Evolutionary conservation across 2,797 vertebrate species (phyloP).

Genomic region (Gymnoscopelus braueri): DNA sequence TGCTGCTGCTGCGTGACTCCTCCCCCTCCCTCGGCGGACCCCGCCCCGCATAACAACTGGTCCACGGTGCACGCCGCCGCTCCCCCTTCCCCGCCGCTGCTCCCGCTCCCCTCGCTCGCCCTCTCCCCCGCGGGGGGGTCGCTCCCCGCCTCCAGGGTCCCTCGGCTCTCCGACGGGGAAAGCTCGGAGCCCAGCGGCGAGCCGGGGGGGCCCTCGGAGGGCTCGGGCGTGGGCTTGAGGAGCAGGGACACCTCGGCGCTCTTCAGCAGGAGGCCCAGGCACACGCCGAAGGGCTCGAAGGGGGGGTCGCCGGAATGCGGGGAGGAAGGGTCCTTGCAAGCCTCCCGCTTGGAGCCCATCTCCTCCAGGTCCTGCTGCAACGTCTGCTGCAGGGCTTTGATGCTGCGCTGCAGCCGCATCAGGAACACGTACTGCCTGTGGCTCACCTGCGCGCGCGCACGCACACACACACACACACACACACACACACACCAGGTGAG

Average conservation of each 20-base stretch:
- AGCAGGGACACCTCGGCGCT: slow-evolving; percentile 93
- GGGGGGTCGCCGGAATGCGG: slow-evolving; percentile 54
- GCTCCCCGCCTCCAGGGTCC: slow-evolving; percentile 76
- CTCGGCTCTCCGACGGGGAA: slow-evolving; percentile 85
- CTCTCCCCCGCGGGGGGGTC: slow-evolving; percentile 61
- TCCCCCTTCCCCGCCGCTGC: slow-evolving; percentile 26
- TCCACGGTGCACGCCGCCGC: slow-evolving; percentile 75
- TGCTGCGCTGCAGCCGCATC: slow-evolving; percentile 91
- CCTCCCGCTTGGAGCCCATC: slow-evolving; percentile 71
- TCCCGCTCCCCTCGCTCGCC: slow-evolving; percentile 53
- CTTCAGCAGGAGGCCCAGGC: slow-evolving; percentile 89
- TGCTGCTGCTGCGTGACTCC: slow-evolving; percentile 67
- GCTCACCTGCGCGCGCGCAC: slow-evolving; percentile 81
- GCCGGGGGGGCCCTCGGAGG: slow-evolving; percentile 70
- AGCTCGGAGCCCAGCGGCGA: slow-evolving; percentile 80
- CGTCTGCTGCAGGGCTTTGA: slow-evolving; percentile 89
- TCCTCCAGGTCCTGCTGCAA: slow-evolving; percentile 90
- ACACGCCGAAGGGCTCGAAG: slow-evolving; percentile 82
- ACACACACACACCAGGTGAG: background rate
- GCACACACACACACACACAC: slow-evolving; percentile 10
- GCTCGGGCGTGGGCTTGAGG: slow-evolving; percentile 85
- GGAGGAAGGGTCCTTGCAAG: slow-evolving; percentile 53
- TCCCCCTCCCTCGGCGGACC: slow-evolving; percentile 70
- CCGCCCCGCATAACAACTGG: slow-evolving; percentile 85
- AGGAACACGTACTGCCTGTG: slow-evolving; percentile 95